Percentiles rank a stretch among this genome's conserved stretches.
Evolutionary conservation across 1,140 invertebrate species (phyloP).

Genomic region (Lordiphosa clarofinis): DNA sequence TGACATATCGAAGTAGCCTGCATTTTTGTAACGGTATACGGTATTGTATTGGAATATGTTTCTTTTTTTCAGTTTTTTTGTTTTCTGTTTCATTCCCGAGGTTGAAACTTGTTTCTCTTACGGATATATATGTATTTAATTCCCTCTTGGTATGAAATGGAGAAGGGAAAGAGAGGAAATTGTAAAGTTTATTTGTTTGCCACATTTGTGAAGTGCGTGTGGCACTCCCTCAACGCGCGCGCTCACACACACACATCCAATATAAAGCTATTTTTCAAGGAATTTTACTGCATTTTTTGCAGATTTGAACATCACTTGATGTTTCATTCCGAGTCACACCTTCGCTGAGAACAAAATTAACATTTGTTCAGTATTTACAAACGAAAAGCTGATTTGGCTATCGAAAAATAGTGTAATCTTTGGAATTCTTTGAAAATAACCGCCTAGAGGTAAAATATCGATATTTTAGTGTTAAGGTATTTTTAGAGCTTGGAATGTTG

Average conservation of each 20-base stretch:
- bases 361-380: too few relatives aligned
- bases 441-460: too few relatives aligned
- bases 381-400: too few relatives aligned
- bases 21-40: constrained; percentile 1
- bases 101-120: constrained; percentile 3
- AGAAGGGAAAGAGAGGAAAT: background rate
- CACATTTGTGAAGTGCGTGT: constrained; percentile 12
- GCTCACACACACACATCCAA: background rate
- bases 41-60: constrained; percentile 8
- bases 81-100: constrained; percentile 5
- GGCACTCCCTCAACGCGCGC: background rate
- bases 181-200: constrained; percentile 14
- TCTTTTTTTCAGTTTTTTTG: background rate
- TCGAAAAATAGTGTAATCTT: too few relatives aligned
- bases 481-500: too few relatives aligned
- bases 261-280: constrained; percentile 2
- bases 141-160: constrained; percentile 2
- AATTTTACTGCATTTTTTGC: background rate
- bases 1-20: constrained; percentile 14
- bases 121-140: background rate
- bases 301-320: background rate
- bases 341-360: background rate
- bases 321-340: too few relatives aligned
- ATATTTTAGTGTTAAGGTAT: too few relatives aligned
- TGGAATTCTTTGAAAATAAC: too few relatives aligned